Base-by-base conservation (phyloP, 2,888 invertebrate species). In the Sisyra terminalis region DNA sequence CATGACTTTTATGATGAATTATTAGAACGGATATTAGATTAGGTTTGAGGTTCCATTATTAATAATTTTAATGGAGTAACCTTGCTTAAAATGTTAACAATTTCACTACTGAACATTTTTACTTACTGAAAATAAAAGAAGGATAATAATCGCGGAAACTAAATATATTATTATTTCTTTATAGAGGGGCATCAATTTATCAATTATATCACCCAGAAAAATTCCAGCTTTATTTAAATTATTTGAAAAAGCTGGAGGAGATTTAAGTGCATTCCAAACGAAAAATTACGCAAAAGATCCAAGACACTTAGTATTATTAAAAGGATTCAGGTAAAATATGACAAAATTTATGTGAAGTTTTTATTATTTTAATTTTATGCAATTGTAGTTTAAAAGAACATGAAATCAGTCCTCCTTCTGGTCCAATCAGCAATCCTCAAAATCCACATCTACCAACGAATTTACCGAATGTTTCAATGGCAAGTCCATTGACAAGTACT, bases 271-370 rank as follows among this genome's bases (percentile, higher is more conserved):
- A 0, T 78, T 82, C 0, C 79, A 81, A 51, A 81, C 80, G 10
- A 85, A 93, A 59, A 92, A 92, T 59, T 94, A 89, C 58, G 88
- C 92, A 0, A 86, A 89, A 62, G 92, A 88, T 59, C 78, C 81
- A 1, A 66, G 87, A 5, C 87, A 88, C 63, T 65, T 87, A 45
- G 83, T 88, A 2, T 63, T 88, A 7, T 63, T 84, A 0, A 79
- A 77, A 57, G 83, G 83, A 5, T 82, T 71, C 55, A 74, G 78
- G 66, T 75, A 57, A 53, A 14, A 30, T 39, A 24, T 11, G 14
- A 24, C 7, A 38, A 7, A 8, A 38, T 3, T 38, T 18, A 3
- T 38, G 13, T 31, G 10, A 35, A 37, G 14, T 46, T 15, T 9
- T 39, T 15, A n/a, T 43, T 49, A 58, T 58, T 40, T 58, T 57